Base-by-base conservation (phyloP, 2,113 vertebrate species). In the Elaphurus davidianus region DNA sequence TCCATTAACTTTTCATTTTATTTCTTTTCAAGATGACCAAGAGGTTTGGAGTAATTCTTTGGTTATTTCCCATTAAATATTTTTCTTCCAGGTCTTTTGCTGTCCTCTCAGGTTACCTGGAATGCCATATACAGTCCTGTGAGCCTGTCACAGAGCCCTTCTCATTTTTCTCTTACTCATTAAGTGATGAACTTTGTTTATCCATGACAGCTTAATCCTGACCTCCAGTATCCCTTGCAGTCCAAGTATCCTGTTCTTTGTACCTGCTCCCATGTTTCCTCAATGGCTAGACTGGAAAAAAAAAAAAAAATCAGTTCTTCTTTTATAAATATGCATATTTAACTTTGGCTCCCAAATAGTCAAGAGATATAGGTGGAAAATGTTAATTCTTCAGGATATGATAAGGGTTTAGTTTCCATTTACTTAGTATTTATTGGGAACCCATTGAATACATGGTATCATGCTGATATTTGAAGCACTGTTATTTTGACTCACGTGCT, bases 11-110 rank as follows among this genome's bases (percentile, higher is more conserved):
- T 96, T 93, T 59, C n/a, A 33, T 97, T 90, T 91, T 55, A 43
- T 91, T 95, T 83, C 86, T 96, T 79, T 97, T 50, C 90, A 93
- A 83, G 97, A n/a, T 78, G 91, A 92, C 17, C 15, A 79, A 52
- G 92, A 90, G 3, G 14, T 57, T 87, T 28, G 45, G 50, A 33
- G 25, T 83, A 47, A 81, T 50, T 78, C 36, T 91, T 90, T 90
- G 27, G 27, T 15, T 91, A 54, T 45, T 59, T 96, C 88, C 40
- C 30, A 92, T 97, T 74, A 96, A 45, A 27, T 94, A 9, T 97
- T 98, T 98, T 97, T 62, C 95, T 98, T 98, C 57, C 98, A 99
- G 98, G 74, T 79, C 27, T 52, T 83, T 84, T 79, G 89, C 43
- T 88, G 87, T 59, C 82, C 19, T 83, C 43, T 62, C 43, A 45